Conservation (phyloP, 2,113 vertebrate species). For the Ramphastos sulfuratus region DNA sequence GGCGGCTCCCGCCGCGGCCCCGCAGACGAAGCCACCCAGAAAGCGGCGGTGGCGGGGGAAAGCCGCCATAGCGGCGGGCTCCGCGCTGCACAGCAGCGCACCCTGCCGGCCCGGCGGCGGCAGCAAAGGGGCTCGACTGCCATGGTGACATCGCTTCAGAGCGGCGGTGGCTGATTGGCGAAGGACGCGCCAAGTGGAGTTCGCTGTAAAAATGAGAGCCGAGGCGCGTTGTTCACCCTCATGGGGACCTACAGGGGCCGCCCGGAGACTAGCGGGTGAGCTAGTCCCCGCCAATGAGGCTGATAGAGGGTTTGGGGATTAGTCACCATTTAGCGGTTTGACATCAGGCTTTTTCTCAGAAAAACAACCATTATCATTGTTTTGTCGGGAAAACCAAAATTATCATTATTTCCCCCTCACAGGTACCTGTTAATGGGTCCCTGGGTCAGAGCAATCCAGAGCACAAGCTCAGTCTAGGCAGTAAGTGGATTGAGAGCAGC, state of each 20-base stretch:
- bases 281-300: rapidly evolving
- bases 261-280: neutral
- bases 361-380: neutral
- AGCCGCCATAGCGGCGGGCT: constrained; percentile 28
- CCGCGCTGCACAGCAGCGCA: neutral
- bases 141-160: rapidly evolving
- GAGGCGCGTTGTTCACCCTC: neutral
- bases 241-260: rapidly evolving
- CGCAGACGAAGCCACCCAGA: constrained; percentile 62
- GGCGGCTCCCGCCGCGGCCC: constrained; percentile 34
- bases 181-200: rapidly evolving
- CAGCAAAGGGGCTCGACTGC: too few relatives aligned
- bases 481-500: too few relatives aligned
- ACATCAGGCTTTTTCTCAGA: neutral
- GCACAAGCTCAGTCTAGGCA: too few relatives aligned
- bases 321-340: neutral
- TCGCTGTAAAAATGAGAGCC: too few relatives aligned
- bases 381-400: too few relatives aligned
- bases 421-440: neutral
- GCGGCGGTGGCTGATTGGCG: too few relatives aligned
- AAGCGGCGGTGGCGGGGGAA: constrained; percentile 22
- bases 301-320: neutral
- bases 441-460: too few relatives aligned
- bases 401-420: neutral
- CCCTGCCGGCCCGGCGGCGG: neutral